phyloP scores from a whole-genome alignment of 1,140 invertebrate genomes.

The Dermatophagoides farinae region DNA sequence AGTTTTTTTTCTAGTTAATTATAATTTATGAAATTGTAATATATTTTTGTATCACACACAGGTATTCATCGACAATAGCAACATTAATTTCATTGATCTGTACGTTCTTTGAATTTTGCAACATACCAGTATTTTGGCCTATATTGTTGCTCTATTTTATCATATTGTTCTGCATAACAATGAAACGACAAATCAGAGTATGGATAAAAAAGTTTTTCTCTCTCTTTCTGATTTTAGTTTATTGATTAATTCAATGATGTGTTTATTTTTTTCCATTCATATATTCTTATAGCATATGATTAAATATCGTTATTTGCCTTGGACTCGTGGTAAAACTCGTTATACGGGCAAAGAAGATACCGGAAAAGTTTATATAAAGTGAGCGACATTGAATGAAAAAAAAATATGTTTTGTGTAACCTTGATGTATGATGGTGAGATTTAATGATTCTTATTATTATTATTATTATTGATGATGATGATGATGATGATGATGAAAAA shows the following conservation, averaged over 20 bases:
- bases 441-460: no score
- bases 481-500: no score
- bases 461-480: no score
- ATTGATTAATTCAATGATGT: not conserved
- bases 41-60: conserved; percentile 20
- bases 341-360: conserved; percentile 34
- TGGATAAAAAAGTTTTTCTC: conserved; percentile 5
- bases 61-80: conserved; percentile 79
- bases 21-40: not conserved
- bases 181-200: conserved; percentile 99
- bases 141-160: conserved; percentile 99
- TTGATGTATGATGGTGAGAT: not conserved
- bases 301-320: conserved; percentile 93
- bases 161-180: conserved; percentile 90
- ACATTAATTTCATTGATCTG: conserved; percentile 74
- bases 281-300: conserved; percentile 83
- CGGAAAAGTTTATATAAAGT: conserved; percentile 25
- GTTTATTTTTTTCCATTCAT: conserved; percentile 6
- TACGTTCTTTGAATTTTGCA: conserved; percentile 93
- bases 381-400: conserved; percentile 12
- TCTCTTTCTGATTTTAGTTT: not conserved
- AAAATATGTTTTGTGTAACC: no score
- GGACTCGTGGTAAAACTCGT: conserved; percentile 88
- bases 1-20: not conserved
- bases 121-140: conserved; percentile 99